Evolutionary conservation across 2,888 invertebrate species (phyloP).

Genomic region (Drosophila siamana): DNA sequence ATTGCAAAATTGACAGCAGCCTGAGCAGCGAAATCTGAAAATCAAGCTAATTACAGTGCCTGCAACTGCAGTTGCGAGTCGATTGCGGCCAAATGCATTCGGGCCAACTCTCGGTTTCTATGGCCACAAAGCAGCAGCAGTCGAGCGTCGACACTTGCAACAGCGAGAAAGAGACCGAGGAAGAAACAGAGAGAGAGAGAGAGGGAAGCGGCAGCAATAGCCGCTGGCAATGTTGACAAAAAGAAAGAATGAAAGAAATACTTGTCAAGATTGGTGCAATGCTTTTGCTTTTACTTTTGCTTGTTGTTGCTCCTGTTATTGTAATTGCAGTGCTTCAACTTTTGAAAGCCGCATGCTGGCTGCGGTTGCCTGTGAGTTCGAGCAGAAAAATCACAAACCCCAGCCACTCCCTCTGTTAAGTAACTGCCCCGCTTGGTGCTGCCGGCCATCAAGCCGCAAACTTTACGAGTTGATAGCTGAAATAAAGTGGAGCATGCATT

Average conservation of each 20-base stretch:
- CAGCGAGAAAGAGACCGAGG: too few species aligned
- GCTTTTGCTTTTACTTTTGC: conserved; percentile 52
- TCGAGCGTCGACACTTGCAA: conserved; percentile 30
- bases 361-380: conserved; percentile 58
- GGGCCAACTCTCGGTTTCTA: conserved; percentile 19
- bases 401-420: conserved; percentile 14
- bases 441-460: conserved; percentile 71
- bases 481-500: conserved; percentile 76
- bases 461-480: conserved; percentile 79
- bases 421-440: conserved; percentile 21
- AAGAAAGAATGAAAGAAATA: conserved; percentile 29
- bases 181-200: too few species aligned
- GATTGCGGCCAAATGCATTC: conserved; percentile 35
- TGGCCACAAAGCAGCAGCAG: conserved; percentile 21
- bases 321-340: conserved; percentile 62
- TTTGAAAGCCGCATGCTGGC: conserved; percentile 58
- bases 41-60: conserved; percentile 65
- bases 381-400: conserved; percentile 58
- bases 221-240: conserved; percentile 76
- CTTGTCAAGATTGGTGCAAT: conserved; percentile 64
- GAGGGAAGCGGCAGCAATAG: conserved; percentile 19
- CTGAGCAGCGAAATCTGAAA: conserved; percentile 43
- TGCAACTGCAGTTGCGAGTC: conserved; percentile 19
- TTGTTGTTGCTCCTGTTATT: conserved; percentile 44
- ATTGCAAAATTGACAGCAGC: conserved; percentile 49